Conservation (phyloP, 2,113 vertebrate genomes). For the Callaeas wilsoni region DNA sequence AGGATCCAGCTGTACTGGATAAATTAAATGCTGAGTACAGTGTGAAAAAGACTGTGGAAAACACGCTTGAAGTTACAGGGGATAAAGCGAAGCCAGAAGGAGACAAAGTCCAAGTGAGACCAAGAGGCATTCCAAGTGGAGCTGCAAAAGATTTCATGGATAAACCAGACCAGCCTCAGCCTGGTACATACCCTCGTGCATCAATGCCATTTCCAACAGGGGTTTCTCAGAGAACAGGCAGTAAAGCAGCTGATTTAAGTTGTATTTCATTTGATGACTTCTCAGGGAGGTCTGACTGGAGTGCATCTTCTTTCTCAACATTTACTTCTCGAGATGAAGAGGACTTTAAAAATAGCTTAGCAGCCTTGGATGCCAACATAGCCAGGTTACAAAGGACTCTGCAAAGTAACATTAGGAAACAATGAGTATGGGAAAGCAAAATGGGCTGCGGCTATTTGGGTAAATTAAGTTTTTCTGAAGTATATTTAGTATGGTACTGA, state of each 20-base stretch:
- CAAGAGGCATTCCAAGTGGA: constrained; percentile 12
- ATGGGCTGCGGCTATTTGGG: not conserved
- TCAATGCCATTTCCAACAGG: not conserved
- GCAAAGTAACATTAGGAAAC: constrained; percentile 69
- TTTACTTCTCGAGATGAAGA: constrained; percentile 87
- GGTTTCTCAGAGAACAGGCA: not conserved
- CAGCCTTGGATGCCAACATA: constrained; percentile 90
- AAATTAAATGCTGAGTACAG: not conserved
- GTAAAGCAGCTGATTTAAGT: constrained; percentile 19
- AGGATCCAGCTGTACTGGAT: not conserved
- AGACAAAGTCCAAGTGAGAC: constrained; percentile 29
- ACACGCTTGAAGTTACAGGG: not conserved
- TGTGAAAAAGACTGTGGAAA: constrained; percentile 4
- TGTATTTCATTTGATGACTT: constrained; percentile 67
- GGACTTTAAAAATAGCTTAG: constrained; percentile 86
- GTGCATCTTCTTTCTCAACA: constrained; percentile 78
- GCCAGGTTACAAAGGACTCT: constrained; percentile 85
- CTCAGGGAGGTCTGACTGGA: constrained; percentile 79
- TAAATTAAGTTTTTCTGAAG: not conserved
- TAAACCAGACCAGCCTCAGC: not conserved
- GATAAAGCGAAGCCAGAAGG: not conserved
- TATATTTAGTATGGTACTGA: not conserved
- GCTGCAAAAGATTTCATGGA: not conserved
- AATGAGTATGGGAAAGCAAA: constrained; percentile 47
- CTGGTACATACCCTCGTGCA: not conserved